Conservation (phyloP, 2,113 vertebrate species). For the Rhinogobius similis region DNA sequence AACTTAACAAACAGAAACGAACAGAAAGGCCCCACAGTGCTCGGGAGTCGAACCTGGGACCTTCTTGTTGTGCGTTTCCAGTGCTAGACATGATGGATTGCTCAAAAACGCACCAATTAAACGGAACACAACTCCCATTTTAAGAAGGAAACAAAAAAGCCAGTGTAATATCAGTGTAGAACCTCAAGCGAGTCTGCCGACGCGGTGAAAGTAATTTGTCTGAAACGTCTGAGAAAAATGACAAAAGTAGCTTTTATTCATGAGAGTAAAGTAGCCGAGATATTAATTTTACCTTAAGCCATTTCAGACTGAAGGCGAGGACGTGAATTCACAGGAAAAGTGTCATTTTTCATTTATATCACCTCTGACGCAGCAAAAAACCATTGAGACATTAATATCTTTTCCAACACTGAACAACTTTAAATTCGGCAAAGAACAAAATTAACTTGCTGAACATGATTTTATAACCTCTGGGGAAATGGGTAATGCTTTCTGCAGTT, state of each 20-base stretch:
- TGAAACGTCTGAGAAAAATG: conserved; percentile 42
- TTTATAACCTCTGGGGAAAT: not conserved
- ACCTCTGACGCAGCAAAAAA: not conserved
- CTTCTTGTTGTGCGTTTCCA: too few relatives aligned
- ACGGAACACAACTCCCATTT: too few relatives aligned
- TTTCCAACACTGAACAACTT: not conserved
- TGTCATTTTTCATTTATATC: conserved; percentile 16
- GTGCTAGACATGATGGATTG: too few relatives aligned
- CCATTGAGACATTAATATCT: not conserved
- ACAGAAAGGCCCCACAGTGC: too few relatives aligned
- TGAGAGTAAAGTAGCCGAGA: conserved; percentile 27
- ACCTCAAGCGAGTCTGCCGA: conserved; percentile 11
- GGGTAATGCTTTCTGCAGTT: not conserved
- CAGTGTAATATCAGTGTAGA: too few relatives aligned
- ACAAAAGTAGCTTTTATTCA: conserved; percentile 34
- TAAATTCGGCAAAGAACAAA: not conserved
- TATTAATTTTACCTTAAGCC: conserved; percentile 35
- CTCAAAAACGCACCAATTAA: too few relatives aligned
- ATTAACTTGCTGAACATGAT: not conserved
- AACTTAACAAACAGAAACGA: too few relatives aligned
- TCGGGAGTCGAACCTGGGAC: too few relatives aligned
- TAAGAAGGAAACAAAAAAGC: too few relatives aligned
- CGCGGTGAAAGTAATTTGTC: conserved; percentile 42
- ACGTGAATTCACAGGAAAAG: conserved; percentile 18
- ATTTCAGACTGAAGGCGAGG: conserved; percentile 30